Conservation (phyloP, 2,888 invertebrate species). For the Steromphala cineraria region DNA sequence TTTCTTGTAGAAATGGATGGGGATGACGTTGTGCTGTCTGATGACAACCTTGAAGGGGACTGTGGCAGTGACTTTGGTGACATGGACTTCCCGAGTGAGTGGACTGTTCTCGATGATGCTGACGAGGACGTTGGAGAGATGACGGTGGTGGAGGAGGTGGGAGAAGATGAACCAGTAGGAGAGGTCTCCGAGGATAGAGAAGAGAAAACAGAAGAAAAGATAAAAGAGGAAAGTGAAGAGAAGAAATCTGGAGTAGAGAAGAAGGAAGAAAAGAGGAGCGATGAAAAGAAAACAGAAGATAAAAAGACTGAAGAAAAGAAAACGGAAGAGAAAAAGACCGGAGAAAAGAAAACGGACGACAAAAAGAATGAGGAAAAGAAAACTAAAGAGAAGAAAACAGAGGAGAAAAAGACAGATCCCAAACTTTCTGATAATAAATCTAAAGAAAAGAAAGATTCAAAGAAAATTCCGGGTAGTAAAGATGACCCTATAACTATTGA, state of each 20-base stretch:
- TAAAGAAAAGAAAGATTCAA: too few species aligned
- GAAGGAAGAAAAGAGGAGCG: not conserved
- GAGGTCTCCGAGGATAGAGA: not conserved
- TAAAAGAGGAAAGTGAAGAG: not conserved
- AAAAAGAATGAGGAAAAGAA: not conserved
- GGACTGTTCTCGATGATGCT: not conserved
- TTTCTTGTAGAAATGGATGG: not conserved
- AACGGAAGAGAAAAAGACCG: not conserved
- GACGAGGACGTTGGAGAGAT: not conserved
- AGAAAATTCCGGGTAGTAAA: too few species aligned
- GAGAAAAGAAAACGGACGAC: not conserved
- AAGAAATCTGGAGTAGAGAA: not conserved
- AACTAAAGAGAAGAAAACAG: not conserved
- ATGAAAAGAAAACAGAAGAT: not conserved
- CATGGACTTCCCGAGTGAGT: not conserved
- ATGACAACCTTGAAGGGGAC: conserved; percentile 6
- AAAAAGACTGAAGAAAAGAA: not conserved
- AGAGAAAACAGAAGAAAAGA: not conserved
- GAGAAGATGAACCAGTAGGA: not conserved
- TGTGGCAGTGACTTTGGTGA: conserved; percentile 16
- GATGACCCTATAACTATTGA: too few species aligned
- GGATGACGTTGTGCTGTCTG: not conserved
- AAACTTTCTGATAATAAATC: too few species aligned
- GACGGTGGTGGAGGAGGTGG: not conserved
- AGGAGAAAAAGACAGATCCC: not conserved